Evolutionary conservation across 2,113 vertebrate species (phyloP).

Genomic region (Pseudorasbora parva): DNA sequence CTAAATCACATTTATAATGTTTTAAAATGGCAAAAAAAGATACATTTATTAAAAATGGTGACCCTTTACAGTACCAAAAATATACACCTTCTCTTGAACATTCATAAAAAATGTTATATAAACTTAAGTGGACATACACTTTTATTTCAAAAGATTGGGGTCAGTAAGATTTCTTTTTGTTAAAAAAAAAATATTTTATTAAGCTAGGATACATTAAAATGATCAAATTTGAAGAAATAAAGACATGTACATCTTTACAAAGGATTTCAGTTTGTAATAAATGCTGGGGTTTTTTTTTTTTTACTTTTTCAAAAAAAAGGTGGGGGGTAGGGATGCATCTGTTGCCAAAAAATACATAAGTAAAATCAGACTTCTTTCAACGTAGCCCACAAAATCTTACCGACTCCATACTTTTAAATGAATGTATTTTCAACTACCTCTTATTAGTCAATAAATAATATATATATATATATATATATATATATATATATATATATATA

Average conservation of each 20-base stretch:
- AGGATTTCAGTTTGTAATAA: not conserved
- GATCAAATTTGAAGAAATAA: not conserved
- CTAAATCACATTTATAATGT: not conserved
- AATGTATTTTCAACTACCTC: not conserved
- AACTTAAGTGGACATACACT: not conserved
- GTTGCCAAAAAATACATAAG: too few species aligned
- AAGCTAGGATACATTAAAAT: not conserved
- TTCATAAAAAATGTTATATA: not conserved
- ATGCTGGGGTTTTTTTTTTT: not conserved
- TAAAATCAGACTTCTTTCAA: not conserved
- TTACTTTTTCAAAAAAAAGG: not conserved
- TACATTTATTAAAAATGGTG: not conserved
- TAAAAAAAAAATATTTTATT: not conserved
- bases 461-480: too few species aligned
- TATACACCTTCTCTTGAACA: not conserved
- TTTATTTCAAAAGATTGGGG: not conserved
- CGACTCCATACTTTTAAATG: not conserved
- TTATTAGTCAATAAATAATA: not conserved
- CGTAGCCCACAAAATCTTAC: not conserved
- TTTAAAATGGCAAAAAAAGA: not conserved
- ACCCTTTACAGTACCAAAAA: constrained; percentile 4
- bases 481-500: too few species aligned
- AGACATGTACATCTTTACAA: too few species aligned
- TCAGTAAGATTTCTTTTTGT: too few species aligned
- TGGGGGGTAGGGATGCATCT: too few species aligned